Evolutionary conservation across 2,113 vertebrate genomes (phyloP).

Genomic region (Notothenia rossii): DNA sequence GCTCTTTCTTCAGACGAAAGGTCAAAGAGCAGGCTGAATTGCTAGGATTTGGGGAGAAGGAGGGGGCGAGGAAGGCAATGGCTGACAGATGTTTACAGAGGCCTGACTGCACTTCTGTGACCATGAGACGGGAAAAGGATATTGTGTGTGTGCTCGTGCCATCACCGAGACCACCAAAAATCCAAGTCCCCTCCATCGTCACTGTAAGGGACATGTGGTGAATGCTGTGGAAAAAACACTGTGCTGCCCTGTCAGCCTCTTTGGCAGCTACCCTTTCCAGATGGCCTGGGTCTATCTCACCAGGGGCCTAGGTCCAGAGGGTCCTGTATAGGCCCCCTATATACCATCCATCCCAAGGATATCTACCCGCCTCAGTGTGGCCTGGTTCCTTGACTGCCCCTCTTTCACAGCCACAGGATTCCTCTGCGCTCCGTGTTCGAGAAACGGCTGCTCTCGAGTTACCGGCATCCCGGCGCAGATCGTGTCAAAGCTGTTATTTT

Average conservation of each 20-base stretch:
- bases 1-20: constrained; percentile 66
- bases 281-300: constrained; percentile 57
- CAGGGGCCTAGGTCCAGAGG: constrained; percentile 25
- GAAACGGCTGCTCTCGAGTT: constrained; percentile 69
- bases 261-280: constrained; percentile 47
- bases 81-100: constrained; percentile 84
- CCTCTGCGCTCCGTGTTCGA: constrained; percentile 42
- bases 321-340: constrained; percentile 47
- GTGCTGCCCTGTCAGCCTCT: constrained; percentile 44
- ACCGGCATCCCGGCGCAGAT: constrained; percentile 55
- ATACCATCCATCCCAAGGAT: constrained; percentile 40
- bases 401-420: constrained; percentile 72
- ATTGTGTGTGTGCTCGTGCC: constrained; percentile 10
- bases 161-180: constrained; percentile 8
- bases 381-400: constrained; percentile 66
- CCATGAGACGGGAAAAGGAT: constrained; percentile 45
- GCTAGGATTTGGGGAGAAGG: constrained; percentile 58
- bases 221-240: constrained; percentile 55
- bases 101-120: constrained; percentile 65
- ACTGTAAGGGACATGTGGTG: constrained; percentile 36
- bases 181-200: not conserved
- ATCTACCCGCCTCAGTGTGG: constrained; percentile 35
- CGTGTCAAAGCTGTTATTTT: constrained; percentile 81
- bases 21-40: constrained; percentile 77
- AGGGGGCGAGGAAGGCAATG: constrained; percentile 62